Percentiles rank a stretch among this genome's conserved stretches.
Evolutionary conservation across 2,888 invertebrate species (phyloP).

Genomic region (Heteromurus nitidus): DNA sequence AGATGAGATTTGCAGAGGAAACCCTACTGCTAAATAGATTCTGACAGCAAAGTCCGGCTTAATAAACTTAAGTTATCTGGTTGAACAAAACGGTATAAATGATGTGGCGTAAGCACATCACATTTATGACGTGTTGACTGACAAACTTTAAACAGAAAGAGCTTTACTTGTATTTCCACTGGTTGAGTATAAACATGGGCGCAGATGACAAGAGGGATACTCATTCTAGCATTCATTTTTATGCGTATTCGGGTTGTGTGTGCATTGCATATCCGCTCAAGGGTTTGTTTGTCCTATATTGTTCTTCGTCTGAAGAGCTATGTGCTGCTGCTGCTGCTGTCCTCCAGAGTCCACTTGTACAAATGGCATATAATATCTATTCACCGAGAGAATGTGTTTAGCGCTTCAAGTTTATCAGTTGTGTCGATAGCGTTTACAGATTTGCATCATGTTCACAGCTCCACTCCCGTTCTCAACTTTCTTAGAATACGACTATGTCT

Average conservation of each 20-base stretch:
- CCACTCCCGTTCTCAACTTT: too few species aligned
- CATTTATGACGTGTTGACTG: conserved; percentile 57
- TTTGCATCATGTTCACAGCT: neutral
- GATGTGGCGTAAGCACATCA: conserved; percentile 32
- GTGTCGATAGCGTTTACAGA: neutral
- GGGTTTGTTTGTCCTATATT: neutral
- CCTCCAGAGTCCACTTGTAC: neutral
- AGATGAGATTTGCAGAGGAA: conserved; percentile 42
- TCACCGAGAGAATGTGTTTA: neutral
- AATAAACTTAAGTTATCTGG: conserved; percentile 29
- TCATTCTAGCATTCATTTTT: too few species aligned
- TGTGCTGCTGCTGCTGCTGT: neutral
- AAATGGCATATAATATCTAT: neutral
- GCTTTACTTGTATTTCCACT: neutral
- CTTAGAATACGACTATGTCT: too few species aligned
- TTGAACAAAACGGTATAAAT: conserved; percentile 39
- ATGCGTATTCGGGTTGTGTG: too few species aligned
- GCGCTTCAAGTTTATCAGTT: neutral
- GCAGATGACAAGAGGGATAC: neutral
- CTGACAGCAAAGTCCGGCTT: conserved; percentile 35
- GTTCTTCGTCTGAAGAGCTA: neutral
- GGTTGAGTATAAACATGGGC: neutral
- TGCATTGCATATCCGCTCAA: neutral
- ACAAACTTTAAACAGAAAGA: conserved; percentile 3
- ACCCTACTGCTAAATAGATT: conserved; percentile 35